Conservation (phyloP, 2,888 invertebrate genomes). For the Thereva unica region DNA sequence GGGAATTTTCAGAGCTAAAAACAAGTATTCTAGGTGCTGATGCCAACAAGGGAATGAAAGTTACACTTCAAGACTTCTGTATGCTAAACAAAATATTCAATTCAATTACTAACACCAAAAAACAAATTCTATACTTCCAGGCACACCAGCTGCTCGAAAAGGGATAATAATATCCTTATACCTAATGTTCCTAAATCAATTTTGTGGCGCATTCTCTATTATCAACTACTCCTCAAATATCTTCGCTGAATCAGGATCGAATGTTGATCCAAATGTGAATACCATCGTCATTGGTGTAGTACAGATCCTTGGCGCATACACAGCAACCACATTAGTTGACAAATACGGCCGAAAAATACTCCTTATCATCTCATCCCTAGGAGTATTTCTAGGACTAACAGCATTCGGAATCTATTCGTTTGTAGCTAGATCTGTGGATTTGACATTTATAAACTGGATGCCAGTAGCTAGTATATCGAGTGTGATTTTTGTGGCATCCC, state of each 20-base stretch:
- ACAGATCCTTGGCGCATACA: conserved; percentile 52
- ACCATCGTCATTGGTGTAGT: conserved; percentile 53
- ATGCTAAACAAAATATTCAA: conserved; percentile 38
- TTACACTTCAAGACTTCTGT: conserved; percentile 49
- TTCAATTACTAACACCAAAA: background rate
- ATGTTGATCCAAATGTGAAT: conserved; percentile 50
- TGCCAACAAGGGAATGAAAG: conserved; percentile 26
- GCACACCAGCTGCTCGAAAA: conserved; percentile 47
- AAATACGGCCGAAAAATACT: conserved; percentile 51
- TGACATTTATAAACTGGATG: conserved; percentile 48
- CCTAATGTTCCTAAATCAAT: conserved; percentile 48
- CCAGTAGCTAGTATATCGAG: conserved; percentile 51
- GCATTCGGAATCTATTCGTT: conserved; percentile 50
- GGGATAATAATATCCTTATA: conserved; percentile 47
- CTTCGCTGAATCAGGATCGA: conserved; percentile 49
- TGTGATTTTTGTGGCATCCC: conserved; percentile 49
- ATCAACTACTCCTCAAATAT: conserved; percentile 54
- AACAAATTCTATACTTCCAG: conserved; percentile 42
- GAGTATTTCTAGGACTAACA: conserved; percentile 48
- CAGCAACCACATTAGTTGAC: conserved; percentile 51
- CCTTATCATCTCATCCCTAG: conserved; percentile 50
- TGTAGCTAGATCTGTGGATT: conserved; percentile 41
- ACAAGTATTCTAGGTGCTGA: conserved; percentile 40
- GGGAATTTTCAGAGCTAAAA: conserved; percentile 48
- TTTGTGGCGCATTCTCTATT: conserved; percentile 51